These are phyloP conservation scores for Elaeidobius kamerunicus DNA, from an alignment of 2,888 invertebrate genomes.

Conservation along the genomic window DNA sequence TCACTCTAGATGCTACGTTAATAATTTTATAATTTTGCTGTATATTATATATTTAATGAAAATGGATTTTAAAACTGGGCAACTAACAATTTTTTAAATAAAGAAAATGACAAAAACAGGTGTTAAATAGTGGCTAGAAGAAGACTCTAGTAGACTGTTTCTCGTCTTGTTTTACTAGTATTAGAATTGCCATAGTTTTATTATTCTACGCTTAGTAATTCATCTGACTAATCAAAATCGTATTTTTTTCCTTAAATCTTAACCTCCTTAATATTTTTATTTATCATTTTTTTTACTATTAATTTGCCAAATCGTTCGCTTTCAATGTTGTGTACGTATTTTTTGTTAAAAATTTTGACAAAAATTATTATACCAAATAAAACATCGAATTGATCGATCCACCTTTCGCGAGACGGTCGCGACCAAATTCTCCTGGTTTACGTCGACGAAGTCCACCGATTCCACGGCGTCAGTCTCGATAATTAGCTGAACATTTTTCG, in stretches of 20 bases:
- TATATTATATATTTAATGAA: conserved; percentile 4
- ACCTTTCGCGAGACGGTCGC: too few relatives aligned
- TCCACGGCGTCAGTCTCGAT: too few relatives aligned
- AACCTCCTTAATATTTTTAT: conserved; percentile 14
- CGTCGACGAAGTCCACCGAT: too few relatives aligned
- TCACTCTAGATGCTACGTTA: conserved; percentile 7
- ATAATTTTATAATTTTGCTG: conserved; percentile 14
- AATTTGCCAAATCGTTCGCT: conserved; percentile 31
- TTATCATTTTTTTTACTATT: conserved; percentile 26
- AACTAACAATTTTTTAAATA: not conserved
- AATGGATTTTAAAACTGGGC: conserved; percentile 10
- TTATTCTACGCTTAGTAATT: conserved; percentile 15
- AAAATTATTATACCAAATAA: too few relatives aligned
- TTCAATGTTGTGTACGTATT: conserved; percentile 28
- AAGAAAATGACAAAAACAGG: not conserved
- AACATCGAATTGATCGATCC: too few relatives aligned
- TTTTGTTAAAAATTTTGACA: conserved; percentile 16
- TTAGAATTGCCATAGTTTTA: conserved; percentile 13
- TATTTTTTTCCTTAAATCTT: conserved; percentile 17
- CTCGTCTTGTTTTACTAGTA: too few relatives aligned
- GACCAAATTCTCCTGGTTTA: too few relatives aligned
- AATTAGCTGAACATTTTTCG: too few relatives aligned
- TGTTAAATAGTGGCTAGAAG: too few relatives aligned
- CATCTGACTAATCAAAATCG: conserved; percentile 25
- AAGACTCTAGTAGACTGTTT: too few relatives aligned